Base-by-base conservation (phyloP, 2,888 invertebrate genomes). In the Hypomecis punctinalis region DNA sequence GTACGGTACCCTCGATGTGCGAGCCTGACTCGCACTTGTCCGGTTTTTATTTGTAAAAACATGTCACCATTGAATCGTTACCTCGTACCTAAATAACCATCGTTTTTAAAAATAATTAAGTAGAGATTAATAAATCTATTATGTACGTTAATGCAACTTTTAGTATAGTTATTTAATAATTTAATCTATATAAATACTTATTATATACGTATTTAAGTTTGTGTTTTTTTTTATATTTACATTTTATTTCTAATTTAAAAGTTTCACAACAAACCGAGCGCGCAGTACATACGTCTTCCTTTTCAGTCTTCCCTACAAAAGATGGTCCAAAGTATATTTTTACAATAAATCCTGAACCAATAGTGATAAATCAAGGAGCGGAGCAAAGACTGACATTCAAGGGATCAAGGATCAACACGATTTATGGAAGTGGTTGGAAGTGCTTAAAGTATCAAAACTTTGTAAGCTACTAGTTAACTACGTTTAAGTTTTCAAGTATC, bases 291-390 rank as follows among this genome's bases (percentile, higher is more conserved):
- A 35, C 5, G 10, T 33, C 5, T 33, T 3, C 8, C 11, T 47
- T 63, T 67, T 63, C 62, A 73, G 63, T 58, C 57, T 53, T 54
- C 59, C 63, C 53, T 63, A 58, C 70, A 68, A 72, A 73, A 75
- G 66, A 72, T 71, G 82, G 81, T 79, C 83, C 84, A 84, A 87
- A 73, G 67, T 82, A 81, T 83, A 74, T 73, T 78, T 80, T 80
- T 72, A 76, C 70, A 75, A 71, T 71, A 66, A 67, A 63, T 66
- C 73, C 74, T 70, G 72, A 76, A 74, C 73, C 74, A 73, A 67
- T 66, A 77, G 66, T 69, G 68, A 69, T 75, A 72, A 74, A 75
- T 73, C 70, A 77, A 71, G 71, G 69, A 69, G 63, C 67, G 69
- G 58, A 70, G 74, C 68, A 72, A 77, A 77, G 80, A 80, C 78